Percentiles rank a stretch among this genome's conserved stretches.
Conservation (phyloP, 2,888 invertebrate species). For the Troides aeacus region DNA sequence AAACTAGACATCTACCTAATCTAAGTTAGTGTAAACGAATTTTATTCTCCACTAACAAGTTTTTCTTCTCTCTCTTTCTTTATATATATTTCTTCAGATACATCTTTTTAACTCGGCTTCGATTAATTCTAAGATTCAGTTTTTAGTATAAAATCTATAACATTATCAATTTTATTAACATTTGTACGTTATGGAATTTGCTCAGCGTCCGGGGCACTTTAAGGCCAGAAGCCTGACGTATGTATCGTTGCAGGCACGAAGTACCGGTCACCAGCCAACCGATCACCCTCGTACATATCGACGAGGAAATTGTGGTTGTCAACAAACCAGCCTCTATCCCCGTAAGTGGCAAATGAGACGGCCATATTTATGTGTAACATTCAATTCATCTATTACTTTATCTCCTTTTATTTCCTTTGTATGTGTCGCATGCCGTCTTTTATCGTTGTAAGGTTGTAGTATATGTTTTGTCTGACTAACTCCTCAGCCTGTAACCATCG, state of each 20-base stretch:
- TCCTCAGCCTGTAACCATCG: slow-evolving; percentile 10
- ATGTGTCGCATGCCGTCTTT: slow-evolving; percentile 42
- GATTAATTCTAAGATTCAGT: slow-evolving; percentile 8
- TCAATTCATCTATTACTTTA: slow-evolving; percentile 81
- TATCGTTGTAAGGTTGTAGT: slow-evolving; percentile 14
- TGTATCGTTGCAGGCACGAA: slow-evolving; percentile 93
- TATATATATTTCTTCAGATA: slow-evolving; percentile 14
- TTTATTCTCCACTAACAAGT: slow-evolving; percentile 25
- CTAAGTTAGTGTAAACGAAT: slow-evolving; percentile 18
- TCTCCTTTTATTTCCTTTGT: slow-evolving; percentile 38
- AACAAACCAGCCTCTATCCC: slow-evolving; percentile 99
- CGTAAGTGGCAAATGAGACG: slow-evolving; percentile 95
- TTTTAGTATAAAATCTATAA: slow-evolving; percentile 5
- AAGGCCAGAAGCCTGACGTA: slow-evolving; percentile 64
- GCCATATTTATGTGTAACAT: slow-evolving; percentile 86
- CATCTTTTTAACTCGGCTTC: slow-evolving; percentile 18
- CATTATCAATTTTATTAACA: not conserved
- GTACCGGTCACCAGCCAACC: slow-evolving; percentile 98
- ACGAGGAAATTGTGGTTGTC: slow-evolving; percentile 99
- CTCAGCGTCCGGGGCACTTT: slow-evolving; percentile 47
- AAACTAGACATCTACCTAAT: slow-evolving; percentile 27
- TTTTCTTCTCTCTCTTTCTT: slow-evolving; percentile 5
- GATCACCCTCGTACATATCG: slow-evolving; percentile 98
- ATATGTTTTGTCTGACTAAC: slow-evolving; percentile 11
- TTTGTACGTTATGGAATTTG: slow-evolving; percentile 35